Evolutionary conservation across 2,113 vertebrate species (phyloP).

Genomic region (Jacana jacana): DNA sequence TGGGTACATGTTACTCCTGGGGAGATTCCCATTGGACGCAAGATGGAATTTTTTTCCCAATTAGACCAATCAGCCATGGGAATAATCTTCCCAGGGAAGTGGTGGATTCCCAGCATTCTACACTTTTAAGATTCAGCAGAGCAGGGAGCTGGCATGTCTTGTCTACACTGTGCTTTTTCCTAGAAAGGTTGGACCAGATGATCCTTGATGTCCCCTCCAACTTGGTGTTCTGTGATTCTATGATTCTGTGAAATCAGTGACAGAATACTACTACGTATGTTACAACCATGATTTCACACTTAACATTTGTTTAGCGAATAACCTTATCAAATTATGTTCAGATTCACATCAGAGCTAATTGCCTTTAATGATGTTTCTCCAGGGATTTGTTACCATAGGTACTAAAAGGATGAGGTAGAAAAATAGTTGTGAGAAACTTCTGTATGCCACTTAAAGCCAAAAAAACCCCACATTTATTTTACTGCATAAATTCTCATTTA

Average conservation of each 20-base stretch:
- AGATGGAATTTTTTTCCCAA: not conserved
- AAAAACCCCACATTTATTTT: rapidly evolving
- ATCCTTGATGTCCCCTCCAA: not conserved
- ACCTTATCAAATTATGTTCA: not conserved
- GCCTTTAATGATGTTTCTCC: not conserved
- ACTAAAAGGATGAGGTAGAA: not conserved
- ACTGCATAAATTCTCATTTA: not conserved
- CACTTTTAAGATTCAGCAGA: not conserved
- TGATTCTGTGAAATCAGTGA: not conserved
- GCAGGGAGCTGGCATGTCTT: not conserved
- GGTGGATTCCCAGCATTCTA: not conserved
- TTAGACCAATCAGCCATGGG: not conserved
- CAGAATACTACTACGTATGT: not conserved
- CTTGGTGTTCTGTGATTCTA: not conserved
- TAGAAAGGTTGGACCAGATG: not conserved
- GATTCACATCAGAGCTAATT: not conserved
- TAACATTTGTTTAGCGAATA: not conserved
- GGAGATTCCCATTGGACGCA: not conserved
- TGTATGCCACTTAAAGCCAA: not conserved
- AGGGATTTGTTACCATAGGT: not conserved
- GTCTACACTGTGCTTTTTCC: not conserved
- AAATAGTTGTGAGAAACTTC: not conserved
- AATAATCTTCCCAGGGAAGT: not conserved
- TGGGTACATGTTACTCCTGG: not conserved
- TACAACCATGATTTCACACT: not conserved